These are phyloP conservation scores for Trichonephila inaurata DNA, from an alignment of 1,140 invertebrate species.

Conservation along the genomic window DNA sequence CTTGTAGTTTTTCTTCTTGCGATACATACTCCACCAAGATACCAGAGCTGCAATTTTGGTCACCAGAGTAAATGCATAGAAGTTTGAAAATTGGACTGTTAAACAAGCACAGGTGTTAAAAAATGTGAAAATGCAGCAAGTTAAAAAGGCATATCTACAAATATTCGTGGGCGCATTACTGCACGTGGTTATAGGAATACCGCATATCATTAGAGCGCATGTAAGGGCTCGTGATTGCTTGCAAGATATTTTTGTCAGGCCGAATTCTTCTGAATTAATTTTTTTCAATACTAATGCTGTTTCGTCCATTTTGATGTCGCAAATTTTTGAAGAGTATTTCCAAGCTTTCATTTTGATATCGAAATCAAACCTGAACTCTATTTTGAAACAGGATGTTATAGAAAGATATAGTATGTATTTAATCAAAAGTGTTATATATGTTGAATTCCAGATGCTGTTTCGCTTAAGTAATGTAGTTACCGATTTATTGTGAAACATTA, in stretches of 20 bases:
- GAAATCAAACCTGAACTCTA: background rate
- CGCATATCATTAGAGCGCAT: constrained; percentile 5
- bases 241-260: background rate
- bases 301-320: background rate
- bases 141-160: background rate
- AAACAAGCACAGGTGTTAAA: constrained; percentile 15
- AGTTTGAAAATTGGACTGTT: background rate
- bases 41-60: constrained; percentile 23
- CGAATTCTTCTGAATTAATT: background rate
- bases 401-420: too few relatives aligned
- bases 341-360: background rate
- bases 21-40: constrained; percentile 47
- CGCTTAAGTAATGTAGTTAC: too few relatives aligned
- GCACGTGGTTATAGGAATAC: background rate
- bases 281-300: background rate
- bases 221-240: background rate
- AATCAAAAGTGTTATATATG: too few relatives aligned
- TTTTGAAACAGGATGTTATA: too few relatives aligned
- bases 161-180: background rate
- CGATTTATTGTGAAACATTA: too few relatives aligned
- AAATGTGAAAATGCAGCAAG: background rate
- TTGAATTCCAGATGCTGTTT: too few relatives aligned
- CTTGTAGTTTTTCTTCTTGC: background rate
- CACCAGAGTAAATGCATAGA: constrained; percentile 14
- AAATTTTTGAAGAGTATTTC: background rate